Percentiles rank a stretch among this genome's conserved stretches.
phyloP scores from a whole-genome alignment of 2,888 invertebrate species.

The Diarsia mendica region DNA sequence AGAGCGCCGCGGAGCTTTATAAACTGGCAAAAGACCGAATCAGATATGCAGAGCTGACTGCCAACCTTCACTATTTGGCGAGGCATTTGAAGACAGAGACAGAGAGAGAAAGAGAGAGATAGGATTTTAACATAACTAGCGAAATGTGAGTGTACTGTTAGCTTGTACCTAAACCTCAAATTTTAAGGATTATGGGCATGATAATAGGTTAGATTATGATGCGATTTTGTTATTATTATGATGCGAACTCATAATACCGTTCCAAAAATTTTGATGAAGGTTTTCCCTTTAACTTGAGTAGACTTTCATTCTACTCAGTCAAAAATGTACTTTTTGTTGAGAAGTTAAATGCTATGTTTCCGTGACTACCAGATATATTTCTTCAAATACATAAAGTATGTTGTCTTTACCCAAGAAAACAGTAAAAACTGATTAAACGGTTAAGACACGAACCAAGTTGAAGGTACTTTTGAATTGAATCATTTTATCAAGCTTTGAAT shows the following conservation, averaged over 20 bases:
- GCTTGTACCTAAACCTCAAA: no score
- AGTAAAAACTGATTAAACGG: conserved; percentile 18
- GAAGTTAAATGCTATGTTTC: neutral
- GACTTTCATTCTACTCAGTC: neutral
- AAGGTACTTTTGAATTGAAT: conserved; percentile 10
- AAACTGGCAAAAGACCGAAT: no score
- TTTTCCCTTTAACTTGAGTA: neutral
- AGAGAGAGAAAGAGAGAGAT: no score
- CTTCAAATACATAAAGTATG: neutral
- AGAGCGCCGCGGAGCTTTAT: no score
- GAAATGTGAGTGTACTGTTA: no score
- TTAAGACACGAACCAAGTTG: conserved; percentile 14
- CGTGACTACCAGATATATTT: neutral
- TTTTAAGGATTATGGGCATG: no score
- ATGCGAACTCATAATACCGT: neutral
- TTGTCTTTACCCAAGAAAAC: conserved; percentile 3
- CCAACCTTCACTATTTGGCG: no score
- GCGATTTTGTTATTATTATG: no score
- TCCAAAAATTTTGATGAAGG: neutral
- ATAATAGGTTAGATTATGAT: no score
- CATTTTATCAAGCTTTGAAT: conserved; percentile 11
- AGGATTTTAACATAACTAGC: no score
- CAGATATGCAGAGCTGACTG: no score
- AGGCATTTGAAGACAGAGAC: no score
- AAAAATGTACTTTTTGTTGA: neutral